Base-by-base conservation (phyloP, 2,797 vertebrate genomes). In the Xyrichtys novacula region DNA sequence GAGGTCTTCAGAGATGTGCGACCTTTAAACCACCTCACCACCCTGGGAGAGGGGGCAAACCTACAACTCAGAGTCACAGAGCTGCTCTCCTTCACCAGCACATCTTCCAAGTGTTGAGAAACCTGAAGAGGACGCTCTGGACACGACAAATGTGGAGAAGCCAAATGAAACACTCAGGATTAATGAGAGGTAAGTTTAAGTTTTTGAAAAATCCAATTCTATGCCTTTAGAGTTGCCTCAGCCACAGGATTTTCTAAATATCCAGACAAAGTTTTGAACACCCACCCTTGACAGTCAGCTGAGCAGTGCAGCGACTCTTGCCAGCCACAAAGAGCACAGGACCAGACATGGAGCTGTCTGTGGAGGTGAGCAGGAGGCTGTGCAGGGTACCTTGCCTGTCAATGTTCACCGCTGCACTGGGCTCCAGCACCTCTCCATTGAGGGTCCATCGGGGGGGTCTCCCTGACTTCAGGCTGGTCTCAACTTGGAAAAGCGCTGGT, bases 401-500 rank as follows among this genome's bases (percentile, higher is more conserved):
- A 12, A 98, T 88, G 36, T 88, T 71, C 22, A 98, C 78, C 0
- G 91, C 85, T 0, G 89, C 62, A 6, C 94, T 89, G 0, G 89
- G 85, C 63, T 93, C 93, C 54, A 98, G 63, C 40, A 93, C 87
- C 1, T 93, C 89, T 7, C 93, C 93, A 0, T 91, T 94, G 10
- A 99, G 89, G n/a, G 89, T 95, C 98, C 98, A 99, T 50, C 94
- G 96, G 3, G 97, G 96, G 0, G 95, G 94, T 78, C 96, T 95
- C 56, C 96, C 96, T 0, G 95, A 95, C 15, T 94, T 94, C 26
- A 98, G 93, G 73, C 92, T 98, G 29, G 93, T 96, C 89, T 97
- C 96, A 0, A 96, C 97, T 64, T 97, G 95, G 69, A 99, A 98
- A 29, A 91, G 91, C 10, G 96, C 96, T 12, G 95, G 92, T 8